Conservation (phyloP, 2,888 invertebrate genomes). For the Limnephilus marmoratus region DNA sequence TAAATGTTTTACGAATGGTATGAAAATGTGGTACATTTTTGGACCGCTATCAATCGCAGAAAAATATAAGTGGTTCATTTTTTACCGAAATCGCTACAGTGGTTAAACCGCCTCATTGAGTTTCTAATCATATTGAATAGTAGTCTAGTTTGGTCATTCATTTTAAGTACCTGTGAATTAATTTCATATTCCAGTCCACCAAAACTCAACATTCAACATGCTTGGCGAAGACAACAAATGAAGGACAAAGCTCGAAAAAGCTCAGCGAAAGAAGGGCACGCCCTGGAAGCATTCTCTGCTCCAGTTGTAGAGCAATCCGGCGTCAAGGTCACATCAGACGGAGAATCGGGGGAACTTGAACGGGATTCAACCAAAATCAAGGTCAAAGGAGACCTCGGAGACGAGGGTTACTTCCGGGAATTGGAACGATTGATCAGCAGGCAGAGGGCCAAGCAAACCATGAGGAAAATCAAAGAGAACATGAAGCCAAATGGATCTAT, state of each 20-base stretch:
- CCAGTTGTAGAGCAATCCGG: conserved; percentile 68
- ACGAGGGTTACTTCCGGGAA: conserved; percentile 53
- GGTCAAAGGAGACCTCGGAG: conserved; percentile 58
- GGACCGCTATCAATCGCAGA: too few relatives aligned
- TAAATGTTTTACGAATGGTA: too few relatives aligned
- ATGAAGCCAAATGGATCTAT: conserved; percentile 37
- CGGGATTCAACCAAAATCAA: conserved; percentile 23
- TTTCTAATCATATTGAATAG: not conserved
- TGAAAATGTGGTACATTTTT: too few relatives aligned
- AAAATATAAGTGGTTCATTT: too few relatives aligned
- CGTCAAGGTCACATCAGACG: conserved; percentile 60
- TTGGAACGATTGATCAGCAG: conserved; percentile 53
- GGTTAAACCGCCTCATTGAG: too few relatives aligned
- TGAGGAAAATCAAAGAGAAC: conserved; percentile 40
- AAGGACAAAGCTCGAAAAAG: conserved; percentile 73
- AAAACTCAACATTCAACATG: conserved; percentile 79
- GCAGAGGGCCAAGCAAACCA: conserved; percentile 29
- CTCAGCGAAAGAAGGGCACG: conserved; percentile 69
- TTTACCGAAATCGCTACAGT: too few relatives aligned
- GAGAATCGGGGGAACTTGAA: conserved; percentile 59
- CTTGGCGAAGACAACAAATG: conserved; percentile 77
- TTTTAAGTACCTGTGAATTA: not conserved
- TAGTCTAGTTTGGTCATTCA: too few relatives aligned
- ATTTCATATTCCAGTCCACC: conserved; percentile 74
- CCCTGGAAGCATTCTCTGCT: conserved; percentile 74